Conservation (phyloP, 1,140 invertebrate genomes). For the Hesperophylax magnus region DNA sequence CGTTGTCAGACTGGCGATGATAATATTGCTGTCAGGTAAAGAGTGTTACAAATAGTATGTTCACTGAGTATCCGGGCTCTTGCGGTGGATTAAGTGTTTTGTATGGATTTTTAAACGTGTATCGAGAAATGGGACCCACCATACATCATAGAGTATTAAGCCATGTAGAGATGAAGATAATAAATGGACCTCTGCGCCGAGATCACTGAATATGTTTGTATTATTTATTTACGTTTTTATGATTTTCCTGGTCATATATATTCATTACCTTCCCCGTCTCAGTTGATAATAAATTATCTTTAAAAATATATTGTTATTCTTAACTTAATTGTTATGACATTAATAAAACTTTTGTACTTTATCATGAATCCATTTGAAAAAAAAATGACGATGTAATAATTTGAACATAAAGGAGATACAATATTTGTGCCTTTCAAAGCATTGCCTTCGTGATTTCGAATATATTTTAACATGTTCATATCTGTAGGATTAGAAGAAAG, state of each 20-base stretch:
- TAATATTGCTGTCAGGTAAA: slow-evolving; percentile 28
- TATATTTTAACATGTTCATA: no score
- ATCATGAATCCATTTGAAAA: no score
- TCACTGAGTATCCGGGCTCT: slow-evolving; percentile 26
- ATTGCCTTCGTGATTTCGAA: no score
- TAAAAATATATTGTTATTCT: no score
- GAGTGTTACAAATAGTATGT: slow-evolving; percentile 25
- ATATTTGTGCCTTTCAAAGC: no score
- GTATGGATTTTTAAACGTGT: slow-evolving; percentile 33
- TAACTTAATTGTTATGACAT: no score
- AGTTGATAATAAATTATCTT: no score
- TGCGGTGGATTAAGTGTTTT: slow-evolving; percentile 38
- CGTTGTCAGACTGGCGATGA: slow-evolving; percentile 24
- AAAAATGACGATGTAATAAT: no score
- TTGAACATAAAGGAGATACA: no score
- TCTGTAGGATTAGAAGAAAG: no score
- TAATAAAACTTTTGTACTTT: no score
- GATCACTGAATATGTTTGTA: background rate
- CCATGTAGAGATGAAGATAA: slow-evolving; percentile 49
- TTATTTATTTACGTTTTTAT: background rate
- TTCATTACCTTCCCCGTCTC: no score
- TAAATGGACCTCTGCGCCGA: slow-evolving; percentile 37
- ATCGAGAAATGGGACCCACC: slow-evolving; percentile 42
- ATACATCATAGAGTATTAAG: slow-evolving; percentile 49
- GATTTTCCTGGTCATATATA: background rate